These are phyloP conservation scores for Thunnus albacares DNA, from an alignment of 2,797 vertebrate species.

Conservation along the genomic window DNA sequence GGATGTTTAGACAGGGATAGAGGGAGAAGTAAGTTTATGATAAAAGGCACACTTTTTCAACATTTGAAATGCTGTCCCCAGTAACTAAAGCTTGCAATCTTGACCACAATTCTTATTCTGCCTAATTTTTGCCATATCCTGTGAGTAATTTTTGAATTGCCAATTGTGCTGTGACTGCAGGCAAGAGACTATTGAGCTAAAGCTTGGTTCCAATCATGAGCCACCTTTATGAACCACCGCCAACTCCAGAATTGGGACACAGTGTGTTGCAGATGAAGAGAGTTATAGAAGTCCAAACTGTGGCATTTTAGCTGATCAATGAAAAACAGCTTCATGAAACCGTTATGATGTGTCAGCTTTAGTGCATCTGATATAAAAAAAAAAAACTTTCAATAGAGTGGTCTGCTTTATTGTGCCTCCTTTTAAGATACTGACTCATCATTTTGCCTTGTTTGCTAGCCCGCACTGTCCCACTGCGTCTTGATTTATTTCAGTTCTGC, in stretches of 20 bases:
- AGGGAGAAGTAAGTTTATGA: background rate
- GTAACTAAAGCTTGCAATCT: background rate
- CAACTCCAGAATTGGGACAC: background rate
- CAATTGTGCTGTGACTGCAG: background rate
- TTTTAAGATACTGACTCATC: conserved; percentile 10
- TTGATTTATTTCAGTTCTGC: conserved; percentile 30
- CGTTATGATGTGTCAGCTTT: background rate
- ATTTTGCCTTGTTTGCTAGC: conserved; percentile 7
- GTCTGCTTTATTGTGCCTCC: background rate
- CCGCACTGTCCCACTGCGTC: conserved; percentile 1
- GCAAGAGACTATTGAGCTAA: background rate
- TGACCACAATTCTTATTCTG: background rate
- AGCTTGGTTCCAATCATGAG: background rate
- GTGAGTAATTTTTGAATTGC: background rate
- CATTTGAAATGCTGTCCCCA: background rate
- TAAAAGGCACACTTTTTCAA: conserved; percentile 2
- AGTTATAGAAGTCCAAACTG: background rate
- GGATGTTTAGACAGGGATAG: background rate
- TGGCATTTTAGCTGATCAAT: background rate
- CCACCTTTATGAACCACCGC: background rate
- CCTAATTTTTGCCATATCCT: background rate
- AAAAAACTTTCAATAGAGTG: background rate
- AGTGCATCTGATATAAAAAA: background rate
- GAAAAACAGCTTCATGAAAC: conserved; percentile 1
- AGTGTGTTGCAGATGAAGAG: background rate